Percentiles rank a stretch among this genome's conserved stretches.
Conservation (phyloP, 2,113 vertebrate species). For the Talpa occidentalis region DNA sequence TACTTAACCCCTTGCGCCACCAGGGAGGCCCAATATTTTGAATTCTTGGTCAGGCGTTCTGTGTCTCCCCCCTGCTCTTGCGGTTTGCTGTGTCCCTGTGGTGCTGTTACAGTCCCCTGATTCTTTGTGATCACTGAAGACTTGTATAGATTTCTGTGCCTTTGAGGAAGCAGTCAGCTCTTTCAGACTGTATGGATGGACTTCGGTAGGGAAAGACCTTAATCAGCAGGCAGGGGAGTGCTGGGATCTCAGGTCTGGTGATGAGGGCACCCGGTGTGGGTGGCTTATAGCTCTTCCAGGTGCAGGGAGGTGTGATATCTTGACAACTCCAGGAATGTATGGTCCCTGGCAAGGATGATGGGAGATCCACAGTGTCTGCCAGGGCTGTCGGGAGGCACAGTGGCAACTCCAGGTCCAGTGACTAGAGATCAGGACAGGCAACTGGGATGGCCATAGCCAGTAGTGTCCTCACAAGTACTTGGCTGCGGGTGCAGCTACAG, state of each 20-base stretch:
- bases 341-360: not conserved
- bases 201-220: not conserved
- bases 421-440: not conserved
- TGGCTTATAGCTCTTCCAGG: not conserved
- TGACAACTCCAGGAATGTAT: not conserved
- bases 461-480: accelerated
- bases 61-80: not conserved
- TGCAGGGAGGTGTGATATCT: not conserved
- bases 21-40: no score
- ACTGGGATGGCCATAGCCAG: not conserved
- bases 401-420: not conserved
- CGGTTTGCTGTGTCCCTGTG: not conserved
- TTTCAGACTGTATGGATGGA: not conserved
- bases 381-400: not conserved
- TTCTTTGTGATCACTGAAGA: not conserved
- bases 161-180: not conserved
- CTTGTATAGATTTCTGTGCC: not conserved
- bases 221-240: accelerated
- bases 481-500: not conserved
- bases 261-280: not conserved
- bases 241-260: not conserved
- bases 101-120: not conserved
- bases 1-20: no score
- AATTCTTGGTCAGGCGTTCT: not conserved
- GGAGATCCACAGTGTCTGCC: not conserved